Evolutionary conservation across 2,797 vertebrate genomes (phyloP), one percentile per base, ranked within the genome.

Genomic region (Okamejei kenojei): DNA sequence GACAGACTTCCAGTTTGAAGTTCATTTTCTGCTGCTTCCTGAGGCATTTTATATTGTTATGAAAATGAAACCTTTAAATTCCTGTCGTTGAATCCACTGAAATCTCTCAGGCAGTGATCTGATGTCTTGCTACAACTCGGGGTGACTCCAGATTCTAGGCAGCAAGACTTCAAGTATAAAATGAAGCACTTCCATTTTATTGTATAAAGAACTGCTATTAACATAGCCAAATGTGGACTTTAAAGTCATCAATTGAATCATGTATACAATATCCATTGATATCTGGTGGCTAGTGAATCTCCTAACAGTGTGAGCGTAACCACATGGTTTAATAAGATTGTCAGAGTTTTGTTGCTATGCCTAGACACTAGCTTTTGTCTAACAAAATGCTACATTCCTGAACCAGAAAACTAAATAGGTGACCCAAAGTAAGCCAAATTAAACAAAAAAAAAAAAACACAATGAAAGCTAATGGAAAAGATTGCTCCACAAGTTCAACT

Each of bases 41-140:
- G n/a, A 88, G 63, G n/a, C 63, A 35, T 65, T 35, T 88, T 65
- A 23, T 8, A 88, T 88, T n/a, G 65, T 32, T 65, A 11, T n/a
- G 61, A 35, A 68, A 68, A 63, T n/a, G n/a, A 32, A 88, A 88
- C 29, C 26, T 61, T 58, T 61, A 61, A 84, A 88, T 32, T n/a
- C 63, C 82, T 68, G 63, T 32, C 8, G 11, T 68, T 1, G 4
- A 35, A 35, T 19, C 17, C 63, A 68, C 61, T 32, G 61, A 88
- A 88, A 88, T 35, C 84, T 88, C 84, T 88, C 61, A 3, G 84
- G 84, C 84, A 88, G 84, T 88, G 84, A 88, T 88, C 63, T 2
- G 63, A n/a, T 88, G 35, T 61, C n/a, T 19, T 68, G 84, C 84
- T 65, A 15, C 84, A 32, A 88, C 13, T 32, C 9, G 61, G 61